phyloP scores from a whole-genome alignment of 2,113 vertebrate genomes.

The Trichechus manatus region DNA sequence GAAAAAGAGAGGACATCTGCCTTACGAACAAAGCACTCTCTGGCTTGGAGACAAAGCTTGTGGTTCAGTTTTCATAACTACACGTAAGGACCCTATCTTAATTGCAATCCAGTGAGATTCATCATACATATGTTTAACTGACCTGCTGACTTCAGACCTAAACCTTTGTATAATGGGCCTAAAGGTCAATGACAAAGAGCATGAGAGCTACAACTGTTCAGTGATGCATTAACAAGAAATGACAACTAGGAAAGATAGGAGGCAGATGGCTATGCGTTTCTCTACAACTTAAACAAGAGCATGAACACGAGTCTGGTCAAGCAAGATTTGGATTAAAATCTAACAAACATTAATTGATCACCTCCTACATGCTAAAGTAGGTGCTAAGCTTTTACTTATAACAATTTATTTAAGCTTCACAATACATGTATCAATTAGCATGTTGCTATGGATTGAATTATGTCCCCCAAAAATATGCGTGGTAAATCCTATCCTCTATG shows the following conservation, averaged over 20 bases:
- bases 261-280: background rate
- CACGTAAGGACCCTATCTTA: background rate
- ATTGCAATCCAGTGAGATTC: background rate
- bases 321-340: background rate
- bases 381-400: background rate
- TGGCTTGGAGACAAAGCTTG: background rate
- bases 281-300: background rate
- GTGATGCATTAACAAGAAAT: background rate
- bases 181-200: background rate
- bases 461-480: too few relatives aligned
- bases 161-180: background rate
- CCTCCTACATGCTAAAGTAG: background rate
- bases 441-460: too few relatives aligned
- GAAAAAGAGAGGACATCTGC: background rate
- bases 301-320: background rate
- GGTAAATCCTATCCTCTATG: too few relatives aligned
- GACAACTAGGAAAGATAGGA: background rate
- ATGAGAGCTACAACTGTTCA: background rate
- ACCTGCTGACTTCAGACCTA: background rate
- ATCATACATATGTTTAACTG: background rate
- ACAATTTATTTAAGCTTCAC: background rate
- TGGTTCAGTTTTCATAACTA: background rate
- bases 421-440: background rate
- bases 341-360: background rate
- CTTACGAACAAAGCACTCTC: conserved; percentile 24